Base-by-base conservation (phyloP, 1,140 invertebrate genomes). In the Leptopilina boulardi region DNA sequence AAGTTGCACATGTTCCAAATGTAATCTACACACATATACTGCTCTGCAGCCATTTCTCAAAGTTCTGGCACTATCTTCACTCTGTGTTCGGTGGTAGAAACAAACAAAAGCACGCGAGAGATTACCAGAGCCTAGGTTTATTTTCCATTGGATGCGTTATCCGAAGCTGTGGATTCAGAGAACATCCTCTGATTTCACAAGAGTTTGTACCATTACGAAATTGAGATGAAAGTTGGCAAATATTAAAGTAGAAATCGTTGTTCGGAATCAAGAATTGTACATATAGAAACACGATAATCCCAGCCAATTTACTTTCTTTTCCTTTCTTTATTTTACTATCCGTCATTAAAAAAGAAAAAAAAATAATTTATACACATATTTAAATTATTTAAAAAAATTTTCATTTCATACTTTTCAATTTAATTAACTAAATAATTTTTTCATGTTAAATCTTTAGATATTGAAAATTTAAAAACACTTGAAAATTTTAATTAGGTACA, bases 161-260 rank as follows among this genome's bases (percentile, higher is more conserved):
- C 56, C 56, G 26, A 23, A 66, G 8, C 56, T 66, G 56, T 66
- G 56, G 56, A 66, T 23, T 66, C 56, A 66, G 56, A 26, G 30
- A 66, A 21, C 21, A 66, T 66, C 11, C 23, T 2, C 23, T 26
- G 56, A 66, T 66, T 26, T 66, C 56, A 15, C 56, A 30, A 66
- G 56, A 66, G 56, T 66, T 66, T 23, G 11, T 26, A 6, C 23
- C 26, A 66, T 66, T 66, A 66, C 56, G 23, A 6, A 3, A 66
- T 66, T 30, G 56, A 66, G 23, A 66, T 66, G 56, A 23, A 66
- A 66, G 56, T 66, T 26, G 56, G 56, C 21, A 66, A 66, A 66
- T 66, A 66, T 66, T 66, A 66, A 30, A 66, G 23, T 30, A 30
- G 56, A 66, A 6, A 9, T 8, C 19, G n/a, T 19, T 18, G n/a